Evolutionary conservation across 2,113 vertebrate genomes (phyloP).

Genomic region (Petromus typicus): DNA sequence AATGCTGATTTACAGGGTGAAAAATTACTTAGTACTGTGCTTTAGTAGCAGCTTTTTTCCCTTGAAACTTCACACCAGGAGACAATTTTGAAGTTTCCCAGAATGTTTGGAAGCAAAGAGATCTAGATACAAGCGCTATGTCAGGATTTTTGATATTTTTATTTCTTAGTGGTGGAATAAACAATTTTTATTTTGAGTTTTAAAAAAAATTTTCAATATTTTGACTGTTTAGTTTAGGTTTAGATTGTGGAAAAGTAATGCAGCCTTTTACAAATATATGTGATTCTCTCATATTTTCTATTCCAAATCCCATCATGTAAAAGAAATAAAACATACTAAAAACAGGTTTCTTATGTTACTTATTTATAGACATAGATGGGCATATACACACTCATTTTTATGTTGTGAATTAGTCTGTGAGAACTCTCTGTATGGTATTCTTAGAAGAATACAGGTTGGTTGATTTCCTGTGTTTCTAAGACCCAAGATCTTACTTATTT

Average conservation of each 20-base stretch:
- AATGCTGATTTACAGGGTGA: constrained; percentile 72
- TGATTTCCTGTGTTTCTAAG: too few relatives aligned
- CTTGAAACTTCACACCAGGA: constrained; percentile 17
- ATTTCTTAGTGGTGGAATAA: background rate
- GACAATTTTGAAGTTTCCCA: constrained; percentile 50
- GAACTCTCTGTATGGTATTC: background rate
- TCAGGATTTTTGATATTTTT: background rate
- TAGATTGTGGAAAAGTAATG: constrained; percentile 9
- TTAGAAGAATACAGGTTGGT: too few relatives aligned
- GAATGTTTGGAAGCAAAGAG: background rate
- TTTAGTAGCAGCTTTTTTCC: constrained; percentile 28
- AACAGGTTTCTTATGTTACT: background rate
- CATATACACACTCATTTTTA: background rate
- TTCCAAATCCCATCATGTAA: background rate
- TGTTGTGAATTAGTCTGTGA: background rate
- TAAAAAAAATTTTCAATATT: background rate
- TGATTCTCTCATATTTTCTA: constrained; percentile 22
- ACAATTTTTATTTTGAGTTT: constrained; percentile 24
- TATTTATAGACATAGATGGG: background rate
- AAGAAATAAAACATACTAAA: constrained; percentile 24
- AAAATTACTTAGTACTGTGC: constrained; percentile 53
- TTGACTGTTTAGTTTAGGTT: background rate
- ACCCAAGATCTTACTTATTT: background rate
- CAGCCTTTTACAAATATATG: background rate
- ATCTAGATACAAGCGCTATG: background rate